Evolutionary conservation across 2,797 vertebrate species (phyloP), one percentile per base, ranked within the genome.

Genomic region (Agapornis canus): DNA sequence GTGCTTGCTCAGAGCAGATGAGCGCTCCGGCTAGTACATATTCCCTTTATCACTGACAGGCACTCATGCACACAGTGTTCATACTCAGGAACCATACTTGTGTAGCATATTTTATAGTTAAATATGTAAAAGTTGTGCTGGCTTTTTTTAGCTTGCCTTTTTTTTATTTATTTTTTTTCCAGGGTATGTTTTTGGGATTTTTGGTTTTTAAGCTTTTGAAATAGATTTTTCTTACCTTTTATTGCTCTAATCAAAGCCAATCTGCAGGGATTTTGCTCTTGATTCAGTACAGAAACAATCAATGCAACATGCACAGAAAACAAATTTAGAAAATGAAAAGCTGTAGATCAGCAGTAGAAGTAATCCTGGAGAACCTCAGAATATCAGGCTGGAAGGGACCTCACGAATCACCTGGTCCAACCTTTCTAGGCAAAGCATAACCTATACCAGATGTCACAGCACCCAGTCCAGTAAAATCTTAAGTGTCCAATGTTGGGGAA

Each of bases 151-250:
- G 25, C 14, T 48, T 48, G 7, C 13, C 15, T 26, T 49, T 14
- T 48, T 25, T 15, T 26, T 15, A 14, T 26, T 48, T 48, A 15
- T 15, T 49, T 8, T 48, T 25, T 9, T 26, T 54, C n/a, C 12
- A 13, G 31, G 20, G 31, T n/a, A 19, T 1, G 1, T n/a, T 9
- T 21, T 54, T 13, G 14, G 48, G 25, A 2, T 8, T 9, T 13
- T 37, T 13, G 16, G 16, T 42, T 72, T 65, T 26, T 19, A n/a
- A 59, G 22, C 17, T 78, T 66, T 45, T 37, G 26, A 43, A 80
- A 8, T 18, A 2, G 8, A 10, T 32, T 51, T 64, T 57, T 13
- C 23, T 70, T 10, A 15, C 2, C 21, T 82, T 92, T 69, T 65
- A 2, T 31, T 70, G 25, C 8, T 64, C 31, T 66, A 0, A 35